Conservation (phyloP, 2,113 vertebrate species). For the Passer montanus region DNA sequence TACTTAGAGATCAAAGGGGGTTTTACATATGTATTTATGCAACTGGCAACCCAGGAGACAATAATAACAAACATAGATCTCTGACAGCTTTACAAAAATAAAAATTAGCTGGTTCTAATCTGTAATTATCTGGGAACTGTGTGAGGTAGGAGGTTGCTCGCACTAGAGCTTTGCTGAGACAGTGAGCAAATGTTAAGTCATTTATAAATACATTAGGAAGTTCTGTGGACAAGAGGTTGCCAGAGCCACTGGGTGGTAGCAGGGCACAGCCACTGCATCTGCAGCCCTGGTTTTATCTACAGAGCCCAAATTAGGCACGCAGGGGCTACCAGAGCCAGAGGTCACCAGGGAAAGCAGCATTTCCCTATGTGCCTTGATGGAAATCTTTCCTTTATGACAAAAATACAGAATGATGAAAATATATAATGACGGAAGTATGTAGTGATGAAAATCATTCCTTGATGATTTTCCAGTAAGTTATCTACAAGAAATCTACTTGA, state of each 20-base stretch:
- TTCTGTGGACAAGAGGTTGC: neutral
- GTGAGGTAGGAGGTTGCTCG: neutral
- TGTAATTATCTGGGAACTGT: conserved; percentile 50
- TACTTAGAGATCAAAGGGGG: conserved; percentile 72
- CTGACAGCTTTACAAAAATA: conserved; percentile 61
- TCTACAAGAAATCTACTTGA: neutral
- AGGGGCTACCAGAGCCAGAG: neutral
- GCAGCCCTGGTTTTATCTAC: neutral
- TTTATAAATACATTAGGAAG: neutral
- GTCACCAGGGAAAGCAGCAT: neutral
- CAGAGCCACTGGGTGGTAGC: neutral
- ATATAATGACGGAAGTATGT: neutral
- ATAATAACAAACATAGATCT: conserved; percentile 55
- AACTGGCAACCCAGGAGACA: conserved; percentile 68
- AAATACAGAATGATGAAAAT: neutral
- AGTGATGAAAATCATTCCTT: neutral
- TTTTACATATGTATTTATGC: conserved; percentile 70
- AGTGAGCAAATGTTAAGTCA: neutral
- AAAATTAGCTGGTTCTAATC: conserved; percentile 64
- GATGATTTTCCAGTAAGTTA: neutral
- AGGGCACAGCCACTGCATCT: neutral
- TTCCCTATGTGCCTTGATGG: neutral
- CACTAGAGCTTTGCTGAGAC: neutral
- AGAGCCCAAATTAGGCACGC: accelerated
- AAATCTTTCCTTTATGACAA: neutral